These are phyloP conservation scores for Linnaemya vulpina DNA, from an alignment of 2,888 invertebrate genomes.

Conservation along the genomic window DNA sequence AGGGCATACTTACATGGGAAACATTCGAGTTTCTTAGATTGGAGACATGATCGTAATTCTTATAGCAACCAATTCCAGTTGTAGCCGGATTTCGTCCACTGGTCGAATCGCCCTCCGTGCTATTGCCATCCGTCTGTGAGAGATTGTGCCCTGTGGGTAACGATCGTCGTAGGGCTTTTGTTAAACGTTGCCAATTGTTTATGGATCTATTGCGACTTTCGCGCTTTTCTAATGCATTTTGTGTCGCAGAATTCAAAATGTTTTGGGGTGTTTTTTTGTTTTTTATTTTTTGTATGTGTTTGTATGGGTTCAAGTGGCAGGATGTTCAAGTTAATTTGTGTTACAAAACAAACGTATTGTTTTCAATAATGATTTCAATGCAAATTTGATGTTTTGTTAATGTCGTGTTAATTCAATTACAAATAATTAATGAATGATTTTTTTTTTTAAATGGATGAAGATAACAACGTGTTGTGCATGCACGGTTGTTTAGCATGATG, in stretches of 20 bases:
- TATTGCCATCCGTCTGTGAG: slow-evolving; percentile 94
- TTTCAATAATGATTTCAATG: slow-evolving; percentile 26
- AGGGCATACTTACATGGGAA: slow-evolving; percentile 79
- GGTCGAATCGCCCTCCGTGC: slow-evolving; percentile 86
- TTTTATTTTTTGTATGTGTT: slow-evolving; percentile 58
- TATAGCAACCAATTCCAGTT: slow-evolving; percentile 90
- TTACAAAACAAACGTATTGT: background rate
- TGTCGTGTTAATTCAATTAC: background rate
- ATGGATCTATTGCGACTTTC: slow-evolving; percentile 83
- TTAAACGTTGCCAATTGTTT: slow-evolving; percentile 84
- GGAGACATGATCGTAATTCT: slow-evolving; percentile 89
- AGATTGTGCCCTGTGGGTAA: slow-evolving; percentile 92
- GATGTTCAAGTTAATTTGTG: slow-evolving; percentile 5
- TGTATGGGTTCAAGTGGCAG: slow-evolving; percentile 43
- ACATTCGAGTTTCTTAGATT: slow-evolving; percentile 81
- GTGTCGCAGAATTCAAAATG: slow-evolving; percentile 48
- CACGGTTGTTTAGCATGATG: slow-evolving; percentile 14
- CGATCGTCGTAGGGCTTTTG: slow-evolving; percentile 83
- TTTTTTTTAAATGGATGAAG: slow-evolving; percentile 59
- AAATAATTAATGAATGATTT: slow-evolving; percentile 17
- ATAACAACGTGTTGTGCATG: slow-evolving; percentile 61
- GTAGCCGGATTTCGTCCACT: slow-evolving; percentile 87
- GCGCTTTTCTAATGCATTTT: slow-evolving; percentile 81
- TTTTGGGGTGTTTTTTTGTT: no score
- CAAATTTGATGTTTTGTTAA: slow-evolving; percentile 23